Evolutionary conservation across 2,797 vertebrate genomes (phyloP).

Genomic region (Myotis myotis): DNA sequence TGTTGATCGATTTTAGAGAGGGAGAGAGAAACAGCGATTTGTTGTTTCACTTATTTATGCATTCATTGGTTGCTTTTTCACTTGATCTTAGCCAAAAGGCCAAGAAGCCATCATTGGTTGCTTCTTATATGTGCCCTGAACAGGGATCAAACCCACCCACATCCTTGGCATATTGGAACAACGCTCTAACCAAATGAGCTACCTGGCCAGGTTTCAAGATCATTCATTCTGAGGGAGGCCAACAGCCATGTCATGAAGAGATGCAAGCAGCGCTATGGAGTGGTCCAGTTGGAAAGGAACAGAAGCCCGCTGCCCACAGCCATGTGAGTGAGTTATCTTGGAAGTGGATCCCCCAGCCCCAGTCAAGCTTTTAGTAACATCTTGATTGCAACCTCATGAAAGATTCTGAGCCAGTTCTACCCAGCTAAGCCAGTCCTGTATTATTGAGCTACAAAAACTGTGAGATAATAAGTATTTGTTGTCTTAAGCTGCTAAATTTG

Average conservation of each 20-base stretch:
- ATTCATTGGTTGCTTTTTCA: background rate
- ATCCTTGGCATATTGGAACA: background rate
- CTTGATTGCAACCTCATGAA: background rate
- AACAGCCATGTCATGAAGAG: background rate
- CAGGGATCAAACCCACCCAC: background rate
- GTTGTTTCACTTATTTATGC: background rate
- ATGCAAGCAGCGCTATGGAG: background rate
- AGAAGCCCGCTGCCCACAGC: background rate
- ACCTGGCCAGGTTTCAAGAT: background rate
- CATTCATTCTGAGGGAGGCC: background rate
- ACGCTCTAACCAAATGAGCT: background rate
- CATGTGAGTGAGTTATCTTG: background rate
- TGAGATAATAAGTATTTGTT: background rate
- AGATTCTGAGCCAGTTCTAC: background rate
- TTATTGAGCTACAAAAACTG: background rate
- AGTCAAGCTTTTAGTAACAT: background rate
- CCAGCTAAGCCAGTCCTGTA: background rate
- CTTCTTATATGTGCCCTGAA: background rate
- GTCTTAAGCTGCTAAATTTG: background rate
- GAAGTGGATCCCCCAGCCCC: background rate
- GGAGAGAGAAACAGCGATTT: background rate
- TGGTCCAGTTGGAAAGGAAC: background rate
- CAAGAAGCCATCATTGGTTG: background rate
- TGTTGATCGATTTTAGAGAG: background rate
- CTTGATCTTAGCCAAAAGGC: no score